Base-by-base conservation (phyloP, 1,140 invertebrate genomes). In the Rhizoglyphus robini region DNA sequence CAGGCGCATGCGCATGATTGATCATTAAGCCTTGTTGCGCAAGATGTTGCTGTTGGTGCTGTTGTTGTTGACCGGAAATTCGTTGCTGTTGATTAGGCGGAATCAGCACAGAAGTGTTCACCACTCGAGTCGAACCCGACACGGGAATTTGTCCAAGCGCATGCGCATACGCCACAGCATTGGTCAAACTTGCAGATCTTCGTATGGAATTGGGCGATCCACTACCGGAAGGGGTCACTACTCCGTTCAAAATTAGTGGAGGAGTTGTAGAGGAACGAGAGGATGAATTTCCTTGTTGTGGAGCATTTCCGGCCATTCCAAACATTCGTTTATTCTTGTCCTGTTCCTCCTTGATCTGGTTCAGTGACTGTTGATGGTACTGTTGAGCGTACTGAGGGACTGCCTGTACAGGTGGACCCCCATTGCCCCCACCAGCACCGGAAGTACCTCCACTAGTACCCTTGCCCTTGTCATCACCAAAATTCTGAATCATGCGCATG, bases 271-370 rank as follows among this genome's bases (percentile, higher is more conserved):
- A 15, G 3, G 41, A n/a, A n/a, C 41, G 15, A 3, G 41, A 46
- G 18, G 41, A 1, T 46, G 41, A 8, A 46, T 46, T 46, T 20
- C 18, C 23, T 20, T 20, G 23, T 46, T n/a, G 36, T 41, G 36
- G 36, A 11, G 18, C 36, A 41, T 41, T 11, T 41, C 36, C 8
- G 36, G 8, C 8, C 36, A 41, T 41, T 41, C 8, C 18, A 41
- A 41, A 41, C 18, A 41, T 11, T 41, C 36, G 8, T 18, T 41
- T 41, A 41, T 51, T 51, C 27, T 59, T 59, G 27, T 59, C 27
- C 23, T 59, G 57, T 59, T 59, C 57, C 27, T 59, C 57, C 13
- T 29, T 20, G 13, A 59, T 59, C 27, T 59, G 57, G 34, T 59
- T 59, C 32, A 59, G 34, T 59, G 20, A 32, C 15, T 23, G 29